A percentile compares a stretch with the other conserved stretches of the same genome.
Evolutionary conservation across 2,888 invertebrate species (phyloP).

Genomic region (Agrotis clavis): DNA sequence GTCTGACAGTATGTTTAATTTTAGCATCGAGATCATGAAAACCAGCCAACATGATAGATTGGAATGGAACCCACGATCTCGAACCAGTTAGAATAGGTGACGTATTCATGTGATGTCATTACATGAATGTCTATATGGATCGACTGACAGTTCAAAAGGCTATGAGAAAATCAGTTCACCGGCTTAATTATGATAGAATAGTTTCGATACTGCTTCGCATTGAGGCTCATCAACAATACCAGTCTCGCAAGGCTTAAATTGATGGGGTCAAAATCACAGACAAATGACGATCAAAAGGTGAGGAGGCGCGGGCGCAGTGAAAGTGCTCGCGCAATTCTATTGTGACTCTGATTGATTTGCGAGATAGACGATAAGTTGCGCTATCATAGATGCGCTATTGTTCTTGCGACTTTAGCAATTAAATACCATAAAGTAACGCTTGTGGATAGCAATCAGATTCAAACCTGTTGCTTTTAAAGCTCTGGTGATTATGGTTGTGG

Average conservation of each 20-base stretch:
- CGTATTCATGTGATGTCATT: constrained; percentile 49
- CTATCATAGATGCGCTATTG: constrained; percentile 80
- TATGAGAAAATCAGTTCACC: constrained; percentile 57
- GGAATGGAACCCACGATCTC: background rate
- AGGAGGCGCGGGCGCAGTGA: constrained; percentile 74
- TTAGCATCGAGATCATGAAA: constrained; percentile 6
- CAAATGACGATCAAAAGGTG: constrained; percentile 77
- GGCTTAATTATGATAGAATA: constrained; percentile 54
- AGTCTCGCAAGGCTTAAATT: constrained; percentile 72
- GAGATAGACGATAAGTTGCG: constrained; percentile 78
- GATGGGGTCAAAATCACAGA: constrained; percentile 79
- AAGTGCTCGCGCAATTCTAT: constrained; percentile 82
- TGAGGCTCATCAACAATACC: constrained; percentile 65
- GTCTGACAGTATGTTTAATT: constrained; percentile 12
- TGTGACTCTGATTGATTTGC: constrained; percentile 82
- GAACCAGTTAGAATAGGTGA: constrained; percentile 21
- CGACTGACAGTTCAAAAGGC: constrained; percentile 59
- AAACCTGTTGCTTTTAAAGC: constrained; percentile 33
- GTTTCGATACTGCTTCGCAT: constrained; percentile 40
- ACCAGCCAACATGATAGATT: constrained; percentile 15
- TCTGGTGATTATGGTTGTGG: constrained; percentile 27
- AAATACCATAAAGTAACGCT: constrained; percentile 72
- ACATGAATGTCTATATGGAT: constrained; percentile 22
- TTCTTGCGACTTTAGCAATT: constrained; percentile 78
- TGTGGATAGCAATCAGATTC: constrained; percentile 38